Percentiles rank a stretch among this genome's conserved stretches.
Evolutionary conservation across 23 tunicate species (phyloP).

Genomic region (Oikopleura albicans): DNA sequence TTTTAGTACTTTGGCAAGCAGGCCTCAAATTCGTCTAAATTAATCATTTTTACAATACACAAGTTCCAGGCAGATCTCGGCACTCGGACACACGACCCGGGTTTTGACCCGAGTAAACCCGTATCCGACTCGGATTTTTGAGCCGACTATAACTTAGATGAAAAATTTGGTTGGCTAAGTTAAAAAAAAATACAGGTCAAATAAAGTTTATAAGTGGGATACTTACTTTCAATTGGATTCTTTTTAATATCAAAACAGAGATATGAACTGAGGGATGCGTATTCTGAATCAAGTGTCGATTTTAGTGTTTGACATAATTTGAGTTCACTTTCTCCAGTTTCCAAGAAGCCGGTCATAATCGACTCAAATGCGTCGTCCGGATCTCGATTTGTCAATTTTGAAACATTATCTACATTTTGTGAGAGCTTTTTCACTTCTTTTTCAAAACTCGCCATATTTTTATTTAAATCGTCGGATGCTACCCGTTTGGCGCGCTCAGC

Average conservation of each 20-base stretch:
- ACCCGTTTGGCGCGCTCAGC: conserved; percentile 20
- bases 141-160: no score
- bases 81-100: no score
- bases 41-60: no score
- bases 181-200: no score
- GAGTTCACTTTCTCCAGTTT: background rate
- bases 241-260: background rate
- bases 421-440: conserved; percentile 27
- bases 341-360: conserved; percentile 41
- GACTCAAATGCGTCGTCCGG: conserved; percentile 38
- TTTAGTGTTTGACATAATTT: conserved; percentile 24
- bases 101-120: no score
- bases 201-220: no score
- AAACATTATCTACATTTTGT: conserved; percentile 43
- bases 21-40: no score
- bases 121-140: no score
- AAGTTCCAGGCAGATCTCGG: no score
- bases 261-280: background rate
- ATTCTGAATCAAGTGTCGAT: conserved; percentile 70
- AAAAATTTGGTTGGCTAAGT: no score
- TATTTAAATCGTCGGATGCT: conserved; percentile 40
- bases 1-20: no score
- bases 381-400: conserved; percentile 28
- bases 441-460: conserved; percentile 32
- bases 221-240: background rate